A percentile compares a stretch with the other conserved stretches of the same genome.
Evolutionary conservation across 2,797 vertebrate genomes (phyloP).

Genomic region (Hoplostethus atlanticus): DNA sequence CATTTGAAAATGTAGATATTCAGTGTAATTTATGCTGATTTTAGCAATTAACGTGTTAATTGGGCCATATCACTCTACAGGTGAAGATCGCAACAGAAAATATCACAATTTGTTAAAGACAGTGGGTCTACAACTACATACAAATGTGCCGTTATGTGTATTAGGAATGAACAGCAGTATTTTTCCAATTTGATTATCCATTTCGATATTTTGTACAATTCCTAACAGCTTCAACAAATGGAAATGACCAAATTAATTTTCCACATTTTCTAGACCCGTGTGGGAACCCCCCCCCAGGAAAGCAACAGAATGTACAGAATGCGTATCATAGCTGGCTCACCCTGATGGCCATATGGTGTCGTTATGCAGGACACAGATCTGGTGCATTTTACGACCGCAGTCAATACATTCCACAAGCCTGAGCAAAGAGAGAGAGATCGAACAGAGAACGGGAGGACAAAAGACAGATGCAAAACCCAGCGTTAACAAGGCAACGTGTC

Average conservation of each 20-base stretch:
- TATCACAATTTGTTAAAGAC: neutral
- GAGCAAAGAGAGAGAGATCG: conserved; percentile 34
- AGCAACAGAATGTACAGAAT: conserved; percentile 19
- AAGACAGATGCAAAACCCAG: conserved; percentile 24
- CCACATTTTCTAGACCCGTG: neutral
- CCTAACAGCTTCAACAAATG: neutral
- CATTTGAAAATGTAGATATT: neutral
- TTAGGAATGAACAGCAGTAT: neutral
- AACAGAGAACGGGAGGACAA: conserved; percentile 14
- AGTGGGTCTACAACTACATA: neutral
- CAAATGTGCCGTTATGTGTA: neutral
- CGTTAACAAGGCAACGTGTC: conserved; percentile 27
- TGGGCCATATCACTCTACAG: neutral
- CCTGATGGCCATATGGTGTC: conserved; percentile 97
- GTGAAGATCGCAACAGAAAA: neutral
- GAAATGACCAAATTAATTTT: conserved; percentile 10
- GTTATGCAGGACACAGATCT: conserved; percentile 97
- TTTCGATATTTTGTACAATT: conserved; percentile 6
- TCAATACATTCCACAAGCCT: conserved; percentile 97
- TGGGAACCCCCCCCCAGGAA: neutral
- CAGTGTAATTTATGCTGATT: neutral
- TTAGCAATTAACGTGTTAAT: neutral
- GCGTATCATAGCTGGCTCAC: conserved; percentile 79
- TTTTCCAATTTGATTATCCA: neutral
- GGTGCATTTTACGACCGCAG: conserved; percentile 98